Conservation (phyloP, 2,113 vertebrate genomes). For the Lipophrys pholis region DNA sequence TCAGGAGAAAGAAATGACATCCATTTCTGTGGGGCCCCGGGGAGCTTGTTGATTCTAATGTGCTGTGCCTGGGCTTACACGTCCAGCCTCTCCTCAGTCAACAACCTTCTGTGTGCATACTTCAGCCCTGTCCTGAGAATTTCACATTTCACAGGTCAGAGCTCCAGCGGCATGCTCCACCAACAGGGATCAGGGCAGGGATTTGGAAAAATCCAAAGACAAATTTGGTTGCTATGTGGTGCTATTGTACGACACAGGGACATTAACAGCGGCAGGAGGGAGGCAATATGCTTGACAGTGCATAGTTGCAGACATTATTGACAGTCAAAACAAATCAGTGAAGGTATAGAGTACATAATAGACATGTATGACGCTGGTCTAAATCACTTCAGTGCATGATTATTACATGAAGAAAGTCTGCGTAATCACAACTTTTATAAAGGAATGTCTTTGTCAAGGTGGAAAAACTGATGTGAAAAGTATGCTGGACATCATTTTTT, state of each 20-base stretch:
- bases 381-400: no score
- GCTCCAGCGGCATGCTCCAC: slow-evolving; percentile 72
- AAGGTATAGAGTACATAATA: no score
- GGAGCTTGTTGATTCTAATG: background rate
- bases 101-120: slow-evolving; percentile 46
- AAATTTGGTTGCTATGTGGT: slow-evolving; percentile 55
- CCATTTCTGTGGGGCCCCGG: background rate
- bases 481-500: no score
- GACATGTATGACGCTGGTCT: no score
- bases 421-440: no score
- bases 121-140: slow-evolving; percentile 66
- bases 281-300: background rate
- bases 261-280: slow-evolving; percentile 15
- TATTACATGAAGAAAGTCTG: no score
- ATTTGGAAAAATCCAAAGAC: slow-evolving; percentile 78
- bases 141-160: slow-evolving; percentile 83
- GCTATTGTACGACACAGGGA: slow-evolving; percentile 47
- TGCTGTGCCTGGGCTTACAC: background rate
- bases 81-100: slow-evolving; percentile 26
- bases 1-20: slow-evolving; percentile 2
- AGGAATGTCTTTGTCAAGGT: no score
- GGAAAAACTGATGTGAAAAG: no score
- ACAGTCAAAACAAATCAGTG: no score
- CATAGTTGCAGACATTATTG: background rate
- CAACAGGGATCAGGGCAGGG: slow-evolving; percentile 76